phyloP scores from a whole-genome alignment of 2,797 vertebrate genomes.

The Pseudochirops corinnae region DNA sequence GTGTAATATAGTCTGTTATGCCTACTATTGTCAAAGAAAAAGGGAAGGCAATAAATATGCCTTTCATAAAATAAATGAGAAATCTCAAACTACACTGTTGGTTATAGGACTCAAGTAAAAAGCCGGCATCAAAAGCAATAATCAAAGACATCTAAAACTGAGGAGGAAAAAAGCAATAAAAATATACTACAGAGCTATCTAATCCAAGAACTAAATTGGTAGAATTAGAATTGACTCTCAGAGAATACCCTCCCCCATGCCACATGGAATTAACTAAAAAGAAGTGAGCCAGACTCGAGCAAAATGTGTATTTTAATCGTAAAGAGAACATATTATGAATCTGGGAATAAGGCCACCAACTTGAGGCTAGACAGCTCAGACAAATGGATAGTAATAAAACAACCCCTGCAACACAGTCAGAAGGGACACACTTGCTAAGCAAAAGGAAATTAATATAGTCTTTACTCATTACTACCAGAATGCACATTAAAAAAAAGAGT shows the following conservation, averaged over 20 bases:
- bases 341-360: slow-evolving; percentile 84
- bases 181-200: slow-evolving; percentile 63
- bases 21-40: slow-evolving; percentile 46
- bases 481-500: slow-evolving; percentile 67
- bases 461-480: slow-evolving; percentile 78
- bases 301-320: slow-evolving; percentile 80
- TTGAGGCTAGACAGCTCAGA: slow-evolving; percentile 81
- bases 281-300: slow-evolving; percentile 76
- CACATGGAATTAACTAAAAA: slow-evolving; percentile 79
- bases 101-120: slow-evolving; percentile 57
- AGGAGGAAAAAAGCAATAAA: slow-evolving; percentile 60
- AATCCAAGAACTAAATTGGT: slow-evolving; percentile 64
- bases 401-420: slow-evolving; percentile 75
- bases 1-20: slow-evolving; percentile 15
- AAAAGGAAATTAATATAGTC: slow-evolving; percentile 71
- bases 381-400: slow-evolving; percentile 80
- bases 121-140: slow-evolving; percentile 64
- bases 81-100: slow-evolving; percentile 27
- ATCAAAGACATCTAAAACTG: slow-evolving; percentile 66
- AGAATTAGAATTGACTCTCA: slow-evolving; percentile 55
- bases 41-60: slow-evolving; percentile 50
- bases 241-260: slow-evolving; percentile 39
- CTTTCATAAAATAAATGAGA: slow-evolving; percentile 54
- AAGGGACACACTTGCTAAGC: slow-evolving; percentile 68
- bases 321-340: slow-evolving; percentile 81